These are phyloP conservation scores for Drosophila kanekoi DNA, from an alignment of 2,888 invertebrate species.

Conservation along the genomic window DNA sequence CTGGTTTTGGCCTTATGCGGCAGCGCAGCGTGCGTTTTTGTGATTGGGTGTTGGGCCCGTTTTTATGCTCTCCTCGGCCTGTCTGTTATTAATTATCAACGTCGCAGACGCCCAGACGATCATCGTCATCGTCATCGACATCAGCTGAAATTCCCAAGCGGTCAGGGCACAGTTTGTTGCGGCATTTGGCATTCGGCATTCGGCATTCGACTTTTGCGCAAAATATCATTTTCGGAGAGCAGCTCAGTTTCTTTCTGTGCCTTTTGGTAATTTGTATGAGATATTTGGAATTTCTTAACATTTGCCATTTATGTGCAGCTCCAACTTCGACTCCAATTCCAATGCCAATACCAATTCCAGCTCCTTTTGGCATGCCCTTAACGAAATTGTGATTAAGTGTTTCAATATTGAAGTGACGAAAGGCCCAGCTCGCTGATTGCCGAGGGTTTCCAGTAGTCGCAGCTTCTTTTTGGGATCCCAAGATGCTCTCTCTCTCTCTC, in stretches of 20 bases:
- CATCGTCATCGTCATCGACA: conserved; percentile 51
- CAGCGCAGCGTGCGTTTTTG: conserved; percentile 43
- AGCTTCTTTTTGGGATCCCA: conserved; percentile 6
- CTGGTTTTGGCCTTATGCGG: conserved; percentile 49
- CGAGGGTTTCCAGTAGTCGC: not conserved
- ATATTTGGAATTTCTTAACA: conserved; percentile 70
- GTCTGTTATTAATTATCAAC: conserved; percentile 75
- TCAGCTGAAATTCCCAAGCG: conserved; percentile 67
- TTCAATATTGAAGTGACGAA: conserved; percentile 80
- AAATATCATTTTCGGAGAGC: conserved; percentile 71
- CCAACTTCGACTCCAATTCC: not conserved
- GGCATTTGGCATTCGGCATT: conserved; percentile 55
- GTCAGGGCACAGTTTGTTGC: conserved; percentile 60
- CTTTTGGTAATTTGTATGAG: conserved; percentile 78
- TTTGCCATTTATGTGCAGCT: conserved; percentile 72
- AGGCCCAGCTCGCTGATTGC: conserved; percentile 58
- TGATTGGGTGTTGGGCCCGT: conserved; percentile 73
- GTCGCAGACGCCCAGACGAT: conserved; percentile 41
- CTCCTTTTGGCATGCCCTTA: conserved; percentile 61
- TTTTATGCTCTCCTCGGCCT: conserved; percentile 63
- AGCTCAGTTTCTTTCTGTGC: conserved; percentile 32
- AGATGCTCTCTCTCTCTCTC: not conserved
- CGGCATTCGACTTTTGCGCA: conserved; percentile 14
- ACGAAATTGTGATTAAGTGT: conserved; percentile 80
- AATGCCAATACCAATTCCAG: conserved; percentile 1